These are phyloP conservation scores for Pollimyrus isidori DNA, from an alignment of 2,113 vertebrate genomes.

Conservation along the genomic window DNA sequence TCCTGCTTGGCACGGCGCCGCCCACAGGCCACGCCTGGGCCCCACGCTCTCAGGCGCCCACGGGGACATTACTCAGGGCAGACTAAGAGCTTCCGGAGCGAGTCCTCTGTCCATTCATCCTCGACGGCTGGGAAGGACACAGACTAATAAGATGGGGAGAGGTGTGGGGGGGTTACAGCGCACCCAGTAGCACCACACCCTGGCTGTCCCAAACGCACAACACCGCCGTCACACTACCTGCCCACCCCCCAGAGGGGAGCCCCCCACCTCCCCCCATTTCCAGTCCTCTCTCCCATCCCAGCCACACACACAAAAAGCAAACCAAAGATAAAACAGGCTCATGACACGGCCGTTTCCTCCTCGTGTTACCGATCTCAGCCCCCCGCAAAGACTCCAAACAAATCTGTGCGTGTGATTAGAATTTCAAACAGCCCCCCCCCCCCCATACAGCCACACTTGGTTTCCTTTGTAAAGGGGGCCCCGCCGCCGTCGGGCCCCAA, in stretches of 20 bases:
- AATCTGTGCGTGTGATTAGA: background rate
- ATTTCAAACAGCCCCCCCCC: slow-evolving; percentile 4
- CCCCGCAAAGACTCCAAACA: background rate
- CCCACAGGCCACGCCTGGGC: background rate
- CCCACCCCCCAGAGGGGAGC: background rate
- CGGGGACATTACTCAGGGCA: background rate
- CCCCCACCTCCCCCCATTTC: background rate
- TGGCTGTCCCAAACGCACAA: background rate
- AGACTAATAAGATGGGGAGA: background rate
- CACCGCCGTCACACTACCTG: background rate
- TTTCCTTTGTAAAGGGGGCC: background rate
- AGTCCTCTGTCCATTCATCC: background rate
- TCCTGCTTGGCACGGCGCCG: background rate
- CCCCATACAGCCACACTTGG: background rate
- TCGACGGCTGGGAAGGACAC: background rate
- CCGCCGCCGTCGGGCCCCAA: no score
- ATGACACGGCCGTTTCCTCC: background rate
- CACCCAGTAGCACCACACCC: background rate
- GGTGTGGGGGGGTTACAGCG: background rate
- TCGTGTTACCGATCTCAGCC: background rate
- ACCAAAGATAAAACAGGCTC: background rate
- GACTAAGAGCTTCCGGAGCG: background rate
- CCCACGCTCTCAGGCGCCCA: background rate
- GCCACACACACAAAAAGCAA: background rate
- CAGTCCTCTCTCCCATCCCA: background rate